Base-by-base conservation (phyloP, 2,113 vertebrate genomes). In the Scartelaos histophorus region DNA sequence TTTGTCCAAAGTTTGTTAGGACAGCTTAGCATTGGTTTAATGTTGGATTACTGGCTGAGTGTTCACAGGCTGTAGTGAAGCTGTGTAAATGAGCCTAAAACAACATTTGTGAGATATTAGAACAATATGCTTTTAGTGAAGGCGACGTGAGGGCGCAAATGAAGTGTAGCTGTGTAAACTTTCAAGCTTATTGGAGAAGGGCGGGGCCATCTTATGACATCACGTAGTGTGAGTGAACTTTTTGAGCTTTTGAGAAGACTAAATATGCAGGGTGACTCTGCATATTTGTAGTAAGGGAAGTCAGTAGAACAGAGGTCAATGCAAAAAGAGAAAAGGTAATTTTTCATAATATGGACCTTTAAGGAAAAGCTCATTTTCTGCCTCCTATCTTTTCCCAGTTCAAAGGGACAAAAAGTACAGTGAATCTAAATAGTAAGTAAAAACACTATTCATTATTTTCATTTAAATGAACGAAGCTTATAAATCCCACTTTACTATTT, bases 401-500 rank as follows among this genome's bases (percentile, higher is more conserved):
- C 56, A 58, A 25, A 15, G 24, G 56, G 25, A 58, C 13, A 22
- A 58, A 58, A 24, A 58, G 24, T 58, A 15, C 13, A 58, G 12
- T 58, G 51, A 54, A 54, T 54, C 51, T 54, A 54, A 54, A 54
- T 21, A 54, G 51, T 54, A 54, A 54, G 51, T 54, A 54, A n/a
- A 54, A 21, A 54, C 7, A 19, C 7, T 54, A 54, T 54, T 54
- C 3, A 15, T 43, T 47, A n/a, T 54, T 54, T 54, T 54, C 7
- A 54, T 21, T n/a, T 13, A 58, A 58, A 58, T 58, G 13, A 25
- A 25, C 22, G 4, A 25, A 58, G 1, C 12, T 58, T 58, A 25
- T 58, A 58, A 54, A 21, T 54, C 1, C 51, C 7, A 54, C 51
- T 53, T 51, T 2, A 19, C 17, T 11, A n/a, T n/a, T n/a, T n/a